Percentiles rank a stretch among this genome's conserved stretches.
phyloP scores from a whole-genome alignment of 2,113 vertebrate genomes.

The Mugil cephalus region DNA sequence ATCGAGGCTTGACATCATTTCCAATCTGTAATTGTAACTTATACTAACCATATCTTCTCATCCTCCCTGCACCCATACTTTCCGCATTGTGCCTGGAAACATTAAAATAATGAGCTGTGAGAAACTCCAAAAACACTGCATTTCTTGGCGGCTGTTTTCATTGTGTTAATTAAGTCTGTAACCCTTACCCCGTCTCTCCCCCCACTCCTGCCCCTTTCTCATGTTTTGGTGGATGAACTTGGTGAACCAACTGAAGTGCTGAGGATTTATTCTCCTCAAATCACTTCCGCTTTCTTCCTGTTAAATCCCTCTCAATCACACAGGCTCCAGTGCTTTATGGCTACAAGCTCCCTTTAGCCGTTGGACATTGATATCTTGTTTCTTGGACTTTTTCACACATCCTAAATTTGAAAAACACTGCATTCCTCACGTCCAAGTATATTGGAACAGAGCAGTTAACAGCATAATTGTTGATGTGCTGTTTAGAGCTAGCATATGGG shows the following conservation, averaged over 20 bases:
- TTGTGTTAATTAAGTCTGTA: conserved; percentile 77
- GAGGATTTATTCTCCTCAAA: conserved; percentile 72
- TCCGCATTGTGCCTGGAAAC: conserved; percentile 58
- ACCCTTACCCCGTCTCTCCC: conserved; percentile 35
- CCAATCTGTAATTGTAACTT: conserved; percentile 36
- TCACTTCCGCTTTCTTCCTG: conserved; percentile 67
- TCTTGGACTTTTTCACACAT: conserved; percentile 44
- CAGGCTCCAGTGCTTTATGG: conserved; percentile 52
- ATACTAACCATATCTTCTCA: conserved; percentile 40
- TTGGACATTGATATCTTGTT: conserved; percentile 56
- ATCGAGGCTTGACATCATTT: conserved; percentile 20
- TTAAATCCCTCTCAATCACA: conserved; percentile 56
- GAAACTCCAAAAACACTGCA: conserved; percentile 62
- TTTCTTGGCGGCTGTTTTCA: conserved; percentile 75
- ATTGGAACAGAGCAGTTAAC: conserved; percentile 12
- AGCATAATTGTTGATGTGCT: conserved; percentile 31
- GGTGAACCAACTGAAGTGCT: conserved; percentile 64
- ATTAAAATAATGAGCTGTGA: conserved; percentile 74
- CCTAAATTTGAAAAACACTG: conserved; percentile 42
- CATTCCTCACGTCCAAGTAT: conserved; percentile 40
- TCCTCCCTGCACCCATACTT: conserved; percentile 7
- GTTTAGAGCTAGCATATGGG: conserved; percentile 42
- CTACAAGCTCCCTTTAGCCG: conserved; percentile 49
- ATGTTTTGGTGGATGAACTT: conserved; percentile 73
- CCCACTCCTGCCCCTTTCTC: conserved; percentile 34